Base-by-base conservation (phyloP, 2,113 vertebrate species). In the Opisthocomus hoazin region DNA sequence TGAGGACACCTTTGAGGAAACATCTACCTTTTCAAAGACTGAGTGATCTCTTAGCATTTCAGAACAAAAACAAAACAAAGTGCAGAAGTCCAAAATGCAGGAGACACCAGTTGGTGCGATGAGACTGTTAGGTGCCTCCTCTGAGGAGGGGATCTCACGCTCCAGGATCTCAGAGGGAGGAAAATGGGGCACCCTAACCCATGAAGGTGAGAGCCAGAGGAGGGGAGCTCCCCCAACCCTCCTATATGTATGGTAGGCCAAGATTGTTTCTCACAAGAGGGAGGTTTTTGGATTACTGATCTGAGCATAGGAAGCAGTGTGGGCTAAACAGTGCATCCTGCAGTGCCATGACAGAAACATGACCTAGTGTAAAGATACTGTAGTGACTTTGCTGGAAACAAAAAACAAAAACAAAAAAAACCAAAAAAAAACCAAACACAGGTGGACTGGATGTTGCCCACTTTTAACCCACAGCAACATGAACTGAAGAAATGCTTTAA, bases 171-270 rank as follows among this genome's bases (percentile, higher is more conserved):
- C 34, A 50, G 24, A 50, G 17, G 15, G n/a, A 41, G 43, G 29
- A 37, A 37, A 80, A 50, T 19, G 5, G 3, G 4, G 19, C 15
- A 8, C 34, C 37, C 19, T 19, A n/a, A 36, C 6, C 22, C 48
- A 45, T 4, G 22, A 17, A 65, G 24, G 17, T 8, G 3, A 71
- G 13, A 0, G 0, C 46, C 43, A 58, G 43, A 45, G 0, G 0
- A 53, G 9, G 10, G 8, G 1, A 43, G 24, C 11, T 45, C 41
- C 23, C 24, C 26, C n/a, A 60, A 30, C 5, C 8, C 13, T 36
- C 14, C 41, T 36, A 3, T 27, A n/a, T 12, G 5, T 19, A n/a
- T 3, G 3, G 17, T 5, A 69, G 19, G 36, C 24, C 16, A 43
- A 46, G 20, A 39, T 5, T 29, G 3, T 14, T 21, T 39, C 69